A percentile compares a stretch with the other conserved stretches of the same genome.
phyloP scores from a whole-genome alignment of 2,113 vertebrate genomes.

The Nettapus auritus region DNA sequence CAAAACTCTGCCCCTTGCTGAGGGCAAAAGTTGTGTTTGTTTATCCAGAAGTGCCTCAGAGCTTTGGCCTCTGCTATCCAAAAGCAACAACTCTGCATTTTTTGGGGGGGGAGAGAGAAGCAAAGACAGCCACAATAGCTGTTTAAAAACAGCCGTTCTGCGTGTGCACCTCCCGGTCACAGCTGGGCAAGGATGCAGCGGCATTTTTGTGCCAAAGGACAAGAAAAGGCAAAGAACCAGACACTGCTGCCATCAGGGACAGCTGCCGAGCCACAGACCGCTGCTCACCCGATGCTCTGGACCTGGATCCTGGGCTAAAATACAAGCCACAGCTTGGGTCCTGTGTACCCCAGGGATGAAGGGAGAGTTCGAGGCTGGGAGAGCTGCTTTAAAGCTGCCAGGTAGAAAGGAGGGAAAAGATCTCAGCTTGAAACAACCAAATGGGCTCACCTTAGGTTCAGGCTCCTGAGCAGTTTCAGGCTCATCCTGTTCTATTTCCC shows the following conservation, averaged over 20 bases:
- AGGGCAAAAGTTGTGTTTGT: slow-evolving; percentile 26
- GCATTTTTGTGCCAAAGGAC: fast-evolving
- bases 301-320: neutral
- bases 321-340: neutral
- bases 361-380: neutral
- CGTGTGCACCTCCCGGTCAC: fast-evolving
- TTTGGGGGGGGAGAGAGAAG: neutral
- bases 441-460: neutral
- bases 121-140: fast-evolving
- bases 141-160: fast-evolving
- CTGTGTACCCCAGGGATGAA: neutral
- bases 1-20: neutral
- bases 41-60: slow-evolving; percentile 7
- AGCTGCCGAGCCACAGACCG: neutral
- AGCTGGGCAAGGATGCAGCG: too few relatives aligned
- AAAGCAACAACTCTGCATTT: neutral
- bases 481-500: neutral
- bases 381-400: neutral
- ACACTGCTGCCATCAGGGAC: neutral
- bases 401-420: neutral
- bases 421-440: neutral
- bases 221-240: neutral
- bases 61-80: neutral
- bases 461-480: neutral
- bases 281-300: neutral